Percentiles rank a stretch among this genome's conserved stretches.
Evolutionary conservation across 2,888 invertebrate genomes (phyloP).

Genomic region (Craniophora ligustri): DNA sequence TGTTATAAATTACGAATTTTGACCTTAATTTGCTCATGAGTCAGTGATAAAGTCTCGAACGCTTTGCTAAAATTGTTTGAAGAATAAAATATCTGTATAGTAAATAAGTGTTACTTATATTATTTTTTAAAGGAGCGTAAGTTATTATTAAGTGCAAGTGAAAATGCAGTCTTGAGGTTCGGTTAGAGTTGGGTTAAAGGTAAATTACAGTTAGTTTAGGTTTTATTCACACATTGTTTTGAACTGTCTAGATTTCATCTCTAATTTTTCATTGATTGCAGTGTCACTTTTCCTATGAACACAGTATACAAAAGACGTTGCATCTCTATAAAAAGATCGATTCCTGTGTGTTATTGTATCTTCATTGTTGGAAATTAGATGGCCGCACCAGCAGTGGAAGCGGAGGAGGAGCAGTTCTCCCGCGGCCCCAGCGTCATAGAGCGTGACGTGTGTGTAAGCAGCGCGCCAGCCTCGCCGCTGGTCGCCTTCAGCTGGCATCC

Average conservation of each 20-base stretch:
- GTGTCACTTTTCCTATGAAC: no score
- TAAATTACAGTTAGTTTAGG: no score
- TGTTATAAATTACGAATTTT: not conserved
- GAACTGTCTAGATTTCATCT: no score
- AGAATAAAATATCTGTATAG: not conserved
- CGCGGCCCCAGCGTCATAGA: conserved; percentile 69
- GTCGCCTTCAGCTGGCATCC: conserved; percentile 97
- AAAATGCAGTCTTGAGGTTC: no score
- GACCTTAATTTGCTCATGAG: not conserved
- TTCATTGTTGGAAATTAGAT: conserved; percentile 24
- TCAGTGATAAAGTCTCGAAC: not conserved
- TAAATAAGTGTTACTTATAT: not conserved
- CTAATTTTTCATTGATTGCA: no score
- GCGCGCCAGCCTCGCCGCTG: conserved; percentile 77
- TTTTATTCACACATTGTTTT: no score
- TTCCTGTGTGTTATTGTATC: no score
- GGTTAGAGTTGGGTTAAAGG: no score
- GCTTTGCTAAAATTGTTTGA: not conserved
- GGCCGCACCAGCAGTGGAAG: conserved; percentile 66
- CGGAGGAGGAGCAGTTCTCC: conserved; percentile 65
- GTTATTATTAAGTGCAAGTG: no score
- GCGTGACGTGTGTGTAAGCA: conserved; percentile 76
- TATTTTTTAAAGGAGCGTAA: not conserved
- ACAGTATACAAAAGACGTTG: no score
- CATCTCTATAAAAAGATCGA: no score